Evolutionary conservation across 2,113 vertebrate genomes (phyloP).

Genomic region (Neoarius graeffei): DNA sequence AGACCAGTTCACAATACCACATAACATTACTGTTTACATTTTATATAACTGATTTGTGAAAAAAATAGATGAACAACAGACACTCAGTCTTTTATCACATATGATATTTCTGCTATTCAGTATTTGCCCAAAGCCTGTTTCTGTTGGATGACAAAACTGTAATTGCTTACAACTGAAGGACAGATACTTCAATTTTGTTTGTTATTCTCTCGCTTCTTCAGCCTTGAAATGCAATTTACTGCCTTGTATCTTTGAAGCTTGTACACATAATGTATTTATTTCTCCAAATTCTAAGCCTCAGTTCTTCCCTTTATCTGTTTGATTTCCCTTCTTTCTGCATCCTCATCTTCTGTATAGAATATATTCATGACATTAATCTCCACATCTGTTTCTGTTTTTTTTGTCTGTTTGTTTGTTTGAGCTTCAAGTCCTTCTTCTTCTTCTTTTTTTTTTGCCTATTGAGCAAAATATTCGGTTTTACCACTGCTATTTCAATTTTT

Average conservation of each 20-base stretch:
- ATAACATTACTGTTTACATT: neutral
- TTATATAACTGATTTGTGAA: neutral
- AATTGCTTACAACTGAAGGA: neutral
- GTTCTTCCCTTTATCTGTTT: neutral
- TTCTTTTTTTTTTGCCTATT: neutral
- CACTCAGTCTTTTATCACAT: neutral
- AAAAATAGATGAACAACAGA: neutral
- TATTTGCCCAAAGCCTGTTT: neutral
- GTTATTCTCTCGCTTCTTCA: neutral
- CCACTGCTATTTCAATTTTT: neutral
- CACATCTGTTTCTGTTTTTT: neutral
- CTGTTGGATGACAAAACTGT: neutral
- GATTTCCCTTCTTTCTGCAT: neutral
- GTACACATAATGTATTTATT: neutral
- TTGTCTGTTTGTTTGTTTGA: neutral
- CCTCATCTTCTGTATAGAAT: neutral
- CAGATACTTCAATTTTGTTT: neutral
- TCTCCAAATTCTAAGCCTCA: neutral
- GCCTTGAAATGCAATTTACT: neutral
- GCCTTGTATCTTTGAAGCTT: neutral
- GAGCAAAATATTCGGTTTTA: neutral
- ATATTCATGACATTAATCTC: neutral
- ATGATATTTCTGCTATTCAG: neutral
- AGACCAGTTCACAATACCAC: neutral
- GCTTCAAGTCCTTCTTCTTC: neutral